These are phyloP conservation scores for Pseudorhombus dupliciocellatus DNA, from an alignment of 2,113 vertebrate species.

Conservation along the genomic window DNA sequence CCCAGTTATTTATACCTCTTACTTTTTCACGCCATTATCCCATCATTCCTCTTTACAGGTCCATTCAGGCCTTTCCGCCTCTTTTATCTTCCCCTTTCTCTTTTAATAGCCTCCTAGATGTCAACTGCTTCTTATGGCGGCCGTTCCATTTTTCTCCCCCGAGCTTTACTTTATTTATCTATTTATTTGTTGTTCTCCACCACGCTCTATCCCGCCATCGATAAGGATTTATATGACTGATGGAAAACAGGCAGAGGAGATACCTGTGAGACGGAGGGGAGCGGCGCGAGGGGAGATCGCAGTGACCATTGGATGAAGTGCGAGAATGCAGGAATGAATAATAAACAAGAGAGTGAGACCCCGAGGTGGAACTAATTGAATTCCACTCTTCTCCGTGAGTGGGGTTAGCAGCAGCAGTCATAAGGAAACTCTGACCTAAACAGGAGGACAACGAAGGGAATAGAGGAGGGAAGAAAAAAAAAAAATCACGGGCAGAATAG, in stretches of 20 bases:
- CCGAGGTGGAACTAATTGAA: slow-evolving; percentile 60
- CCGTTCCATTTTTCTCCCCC: slow-evolving; percentile 42
- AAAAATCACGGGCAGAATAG: slow-evolving; percentile 7
- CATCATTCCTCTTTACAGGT: slow-evolving; percentile 68
- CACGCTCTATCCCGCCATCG: slow-evolving; percentile 42
- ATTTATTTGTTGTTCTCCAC: not conserved
- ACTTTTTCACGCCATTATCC: slow-evolving; percentile 61
- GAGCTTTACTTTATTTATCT: slow-evolving; percentile 22
- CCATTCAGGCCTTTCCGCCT: slow-evolving; percentile 44
- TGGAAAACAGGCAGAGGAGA: slow-evolving; percentile 15
- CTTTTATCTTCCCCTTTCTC: slow-evolving; percentile 59
- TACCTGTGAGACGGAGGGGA: slow-evolving; percentile 7
- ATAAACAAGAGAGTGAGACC: slow-evolving; percentile 53
- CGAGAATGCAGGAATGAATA: slow-evolving; percentile 58
- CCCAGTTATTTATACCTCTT: slow-evolving; percentile 60
- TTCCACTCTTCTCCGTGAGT: slow-evolving; percentile 33
- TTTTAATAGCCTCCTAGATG: slow-evolving; percentile 52
- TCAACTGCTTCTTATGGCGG: slow-evolving; percentile 51
- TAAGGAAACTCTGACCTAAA: slow-evolving; percentile 40
- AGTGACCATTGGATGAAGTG: slow-evolving; percentile 54
- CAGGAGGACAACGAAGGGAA: not conserved
- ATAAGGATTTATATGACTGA: slow-evolving; percentile 50
- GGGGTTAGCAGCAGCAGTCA: slow-evolving; percentile 25
- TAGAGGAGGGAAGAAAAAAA: slow-evolving; percentile 12
- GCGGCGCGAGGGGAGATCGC: slow-evolving; percentile 24